Conservation (phyloP, 2,113 vertebrate genomes). For the Phaetusa simplex region DNA sequence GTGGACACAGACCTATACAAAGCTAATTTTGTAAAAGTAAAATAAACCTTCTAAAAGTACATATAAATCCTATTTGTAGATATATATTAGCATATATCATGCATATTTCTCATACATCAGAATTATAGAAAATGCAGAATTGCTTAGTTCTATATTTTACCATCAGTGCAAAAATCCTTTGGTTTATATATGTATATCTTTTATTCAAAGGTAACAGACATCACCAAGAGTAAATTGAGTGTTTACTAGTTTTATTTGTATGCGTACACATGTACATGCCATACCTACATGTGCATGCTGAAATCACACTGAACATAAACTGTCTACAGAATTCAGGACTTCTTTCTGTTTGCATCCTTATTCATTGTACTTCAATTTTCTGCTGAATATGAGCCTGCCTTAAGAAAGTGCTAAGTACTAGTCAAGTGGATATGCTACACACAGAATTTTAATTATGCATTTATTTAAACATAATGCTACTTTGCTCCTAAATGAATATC, state of each 20-base stretch:
- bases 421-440: not conserved
- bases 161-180: not conserved
- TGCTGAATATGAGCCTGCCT: not conserved
- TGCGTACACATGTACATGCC: no score
- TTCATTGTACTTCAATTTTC: not conserved
- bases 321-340: not conserved
- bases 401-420: not conserved
- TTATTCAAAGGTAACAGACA: not conserved
- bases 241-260: not conserved
- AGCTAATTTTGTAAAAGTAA: not conserved
- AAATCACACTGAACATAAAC: not conserved
- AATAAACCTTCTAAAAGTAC: not conserved
- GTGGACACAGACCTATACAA: not conserved
- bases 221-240: not conserved
- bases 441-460: not conserved
- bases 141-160: not conserved
- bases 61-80: not conserved
- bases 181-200: not conserved
- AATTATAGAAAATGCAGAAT: not conserved
- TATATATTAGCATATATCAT: not conserved
- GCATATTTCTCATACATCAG: not conserved
- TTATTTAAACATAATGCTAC: not conserved
- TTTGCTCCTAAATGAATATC: not conserved
- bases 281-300: not conserved
- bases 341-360: not conserved